Evolutionary conservation across 2,888 invertebrate species (phyloP), one percentile per base, ranked within the genome.

Genomic region (Choristoneura rosaceana): DNA sequence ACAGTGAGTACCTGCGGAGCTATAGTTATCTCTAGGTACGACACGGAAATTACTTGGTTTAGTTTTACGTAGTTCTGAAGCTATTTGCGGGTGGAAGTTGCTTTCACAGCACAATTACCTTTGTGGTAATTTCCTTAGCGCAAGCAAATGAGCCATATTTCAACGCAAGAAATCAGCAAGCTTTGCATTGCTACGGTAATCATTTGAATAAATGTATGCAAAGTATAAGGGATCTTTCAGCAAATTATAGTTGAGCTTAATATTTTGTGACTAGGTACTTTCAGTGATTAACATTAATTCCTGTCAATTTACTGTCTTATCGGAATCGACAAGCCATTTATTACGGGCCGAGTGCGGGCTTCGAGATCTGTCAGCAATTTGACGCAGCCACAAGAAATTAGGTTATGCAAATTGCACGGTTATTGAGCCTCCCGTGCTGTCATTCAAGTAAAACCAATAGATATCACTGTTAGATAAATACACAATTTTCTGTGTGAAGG

Each of bases 331-430:
- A 80, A 82, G 81, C 84, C 85, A 88, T 89, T 84, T 81, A 87
- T 87, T 87, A 86, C 76, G 79, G 79, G 77, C 76, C 75, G 79
- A 79, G 81, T 80, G 80, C 77, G 81, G 80, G 76, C 81, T 80
- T 77, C 82, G 79, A 83, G 86, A 86, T 85, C 85, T 86, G 86
- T 87, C 87, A 87, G 87, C 83, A 84, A 88, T 88, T 87, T 87
- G 86, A 88, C 83, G 86, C 85, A 85, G 82, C 82, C 84, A 84
- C 84, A 81, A 84, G 78, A 85, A 90, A 90, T 90, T 88, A 89
- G 87, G 86, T 87, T 90, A 90, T 90, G 90, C 83, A 90, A 90
- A 90, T 90, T 86, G 81, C 83, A 86, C 82, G 86, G 85, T 84
- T 87, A 89, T 86, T 85, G 84, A 86, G 84, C 82, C 79, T 77